Conservation (phyloP, 2,797 vertebrate species). For the Silurus lanzhouensis region DNA sequence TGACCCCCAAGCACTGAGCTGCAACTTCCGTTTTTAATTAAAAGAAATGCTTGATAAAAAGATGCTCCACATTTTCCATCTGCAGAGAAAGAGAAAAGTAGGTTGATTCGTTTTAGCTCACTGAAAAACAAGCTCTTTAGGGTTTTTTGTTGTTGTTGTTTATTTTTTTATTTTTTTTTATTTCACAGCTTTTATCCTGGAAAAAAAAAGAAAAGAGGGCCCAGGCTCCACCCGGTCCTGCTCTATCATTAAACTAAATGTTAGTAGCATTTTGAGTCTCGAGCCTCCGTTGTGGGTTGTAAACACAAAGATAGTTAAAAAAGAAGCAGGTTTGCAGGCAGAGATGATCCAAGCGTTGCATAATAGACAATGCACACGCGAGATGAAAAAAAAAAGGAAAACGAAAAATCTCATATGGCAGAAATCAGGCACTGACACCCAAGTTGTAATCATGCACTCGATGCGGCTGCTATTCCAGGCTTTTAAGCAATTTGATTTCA, state of each 20-base stretch:
- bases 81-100: background rate
- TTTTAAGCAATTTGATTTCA: conserved; percentile 2
- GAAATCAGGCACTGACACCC: conserved; percentile 10
- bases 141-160: too few relatives aligned
- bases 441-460: conserved; percentile 26
- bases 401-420: background rate
- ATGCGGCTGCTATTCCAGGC: conserved; percentile 10
- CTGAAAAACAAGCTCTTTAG: background rate
- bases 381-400: background rate
- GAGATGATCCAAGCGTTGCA: conserved; percentile 39
- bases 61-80: background rate
- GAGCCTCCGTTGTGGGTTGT: conserved; percentile 60
- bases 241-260: conserved; percentile 77
- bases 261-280: conserved; percentile 59
- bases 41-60: background rate
- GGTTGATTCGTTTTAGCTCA: background rate
- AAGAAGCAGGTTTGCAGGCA: conserved; percentile 58
- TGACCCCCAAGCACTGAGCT: too few relatives aligned
- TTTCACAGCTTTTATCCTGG: too few relatives aligned
- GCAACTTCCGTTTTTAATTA: background rate
- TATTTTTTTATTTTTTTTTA: too few relatives aligned
- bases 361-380: conserved; percentile 20
- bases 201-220: conserved; percentile 35
- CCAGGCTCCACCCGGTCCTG: conserved; percentile 69
- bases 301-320: conserved; percentile 64